Base-by-base conservation (phyloP, 2,888 invertebrate genomes). In the Melanchra persicariae region DNA sequence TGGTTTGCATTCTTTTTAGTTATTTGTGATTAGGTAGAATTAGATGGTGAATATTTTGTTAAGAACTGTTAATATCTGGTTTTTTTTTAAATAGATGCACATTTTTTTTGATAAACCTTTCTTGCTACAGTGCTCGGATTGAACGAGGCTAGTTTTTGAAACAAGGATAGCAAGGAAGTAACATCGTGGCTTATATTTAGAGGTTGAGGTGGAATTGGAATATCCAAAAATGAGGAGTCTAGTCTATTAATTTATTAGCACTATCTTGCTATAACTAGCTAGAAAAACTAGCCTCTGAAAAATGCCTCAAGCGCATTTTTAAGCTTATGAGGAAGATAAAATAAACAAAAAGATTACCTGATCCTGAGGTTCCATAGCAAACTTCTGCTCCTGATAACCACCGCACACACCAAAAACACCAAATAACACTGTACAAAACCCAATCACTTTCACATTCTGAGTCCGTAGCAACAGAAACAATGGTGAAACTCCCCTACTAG, bases 311-410 rank as follows among this genome's bases (percentile, higher is more conserved):
- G 19, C 2, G 17, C 1, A 37, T 15, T 8, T 7, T 19, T 34
- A 1, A 8, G 1, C 30, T 2, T 55, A 22, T 26, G 1, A 22
- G 22, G 22, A 15, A 71, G 43, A 24, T 47, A 45, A 47, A 24
- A 17, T 54, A 59, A 54, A 51, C 30, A 74, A 73, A 75, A 55
- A n/a, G 40, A 66, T 78, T 87, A 93, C 97, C 93, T 95, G 97
- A 96, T 99, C 98, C 92, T 98, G 98, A 10, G 99, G 99, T 91
- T 99, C 98, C 97, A 98, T 98, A 57, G 98, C 98, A 94, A 99
- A 99, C 93, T 98, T 97, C 94, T 99, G 99, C 87, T 97, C 97
- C 59, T 90, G 90, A 83, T 87, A 90, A 86, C 95, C 90, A 77
- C 88, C 89, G 85, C 93, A 89, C 90, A 94, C 88, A 93, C 92